Percentiles rank a stretch among this genome's conserved stretches.
Conservation (phyloP, 1,140 invertebrate genomes). For the Eurosta solidaginis region DNA sequence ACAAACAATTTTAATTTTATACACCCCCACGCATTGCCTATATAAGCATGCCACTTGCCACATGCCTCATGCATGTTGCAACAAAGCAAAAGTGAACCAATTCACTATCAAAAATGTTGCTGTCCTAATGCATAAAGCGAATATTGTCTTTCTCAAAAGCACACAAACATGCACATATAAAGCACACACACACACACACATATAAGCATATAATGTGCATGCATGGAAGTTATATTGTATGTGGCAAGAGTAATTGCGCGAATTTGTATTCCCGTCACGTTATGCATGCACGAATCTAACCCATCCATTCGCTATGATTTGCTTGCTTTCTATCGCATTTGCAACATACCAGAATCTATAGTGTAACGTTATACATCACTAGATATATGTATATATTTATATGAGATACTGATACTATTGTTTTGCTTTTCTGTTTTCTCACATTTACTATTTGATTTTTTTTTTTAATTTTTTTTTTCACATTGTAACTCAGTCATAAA, state of each 20-base stretch:
- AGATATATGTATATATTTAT: no score
- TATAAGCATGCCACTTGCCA: background rate
- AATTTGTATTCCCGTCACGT: constrained; percentile 26
- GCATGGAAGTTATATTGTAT: background rate
- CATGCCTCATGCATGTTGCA: no score
- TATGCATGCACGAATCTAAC: constrained; percentile 20
- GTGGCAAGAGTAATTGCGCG: constrained; percentile 15
- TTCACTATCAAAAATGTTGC: background rate
- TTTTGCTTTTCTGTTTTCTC: background rate
- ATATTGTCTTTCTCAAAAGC: background rate
- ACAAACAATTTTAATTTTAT: no score
- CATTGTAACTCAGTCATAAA: background rate
- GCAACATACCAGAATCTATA: background rate
- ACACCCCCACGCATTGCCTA: background rate
- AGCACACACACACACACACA: background rate
- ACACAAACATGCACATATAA: background rate
- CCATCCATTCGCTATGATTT: background rate
- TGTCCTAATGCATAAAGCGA: background rate
- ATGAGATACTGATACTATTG: background rate
- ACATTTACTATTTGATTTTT: no score
- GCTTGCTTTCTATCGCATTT: background rate
- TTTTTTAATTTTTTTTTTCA: no score
- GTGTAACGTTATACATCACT: background rate
- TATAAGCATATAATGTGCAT: background rate
- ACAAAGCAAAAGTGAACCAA: background rate